phyloP scores from a whole-genome alignment of 1,140 invertebrate species.

The Calliopsis andreniformis region DNA sequence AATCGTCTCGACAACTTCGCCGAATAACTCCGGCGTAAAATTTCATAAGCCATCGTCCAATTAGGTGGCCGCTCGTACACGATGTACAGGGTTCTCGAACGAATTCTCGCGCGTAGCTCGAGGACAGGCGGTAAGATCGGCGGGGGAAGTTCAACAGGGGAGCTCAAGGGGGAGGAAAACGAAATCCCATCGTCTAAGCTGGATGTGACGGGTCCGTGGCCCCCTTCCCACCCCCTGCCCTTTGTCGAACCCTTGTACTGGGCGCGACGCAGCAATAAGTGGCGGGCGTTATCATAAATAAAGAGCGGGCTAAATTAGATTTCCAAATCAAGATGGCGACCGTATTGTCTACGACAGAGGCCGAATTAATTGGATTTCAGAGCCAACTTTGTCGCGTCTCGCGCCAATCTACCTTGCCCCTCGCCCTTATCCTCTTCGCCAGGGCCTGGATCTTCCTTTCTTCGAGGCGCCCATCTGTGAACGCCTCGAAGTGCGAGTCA shows the following conservation, averaged over 20 bases:
- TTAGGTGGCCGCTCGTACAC: neutral
- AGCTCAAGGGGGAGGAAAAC: neutral
- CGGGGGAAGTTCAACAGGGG: no score
- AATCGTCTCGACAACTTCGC: conserved; percentile 12
- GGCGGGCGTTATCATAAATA: conserved; percentile 77
- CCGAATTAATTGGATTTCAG: conserved; percentile 78
- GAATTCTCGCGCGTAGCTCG: neutral
- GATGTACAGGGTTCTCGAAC: neutral
- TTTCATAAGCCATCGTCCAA: conserved; percentile 18
- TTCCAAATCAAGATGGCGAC: conserved; percentile 76
- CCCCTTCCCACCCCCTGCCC: conserved; percentile 67
- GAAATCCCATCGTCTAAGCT: conserved; percentile 52
- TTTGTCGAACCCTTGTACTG: conserved; percentile 69
- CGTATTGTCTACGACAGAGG: conserved; percentile 73
- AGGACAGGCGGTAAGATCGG: conserved; percentile 15
- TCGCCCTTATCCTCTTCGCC: conserved; percentile 16
- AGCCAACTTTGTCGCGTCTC: conserved; percentile 70
- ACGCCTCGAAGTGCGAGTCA: conserved; percentile 21
- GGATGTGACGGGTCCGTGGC: conserved; percentile 60
- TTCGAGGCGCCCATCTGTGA: conserved; percentile 17
- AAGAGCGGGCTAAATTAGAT: conserved; percentile 78
- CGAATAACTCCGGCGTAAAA: conserved; percentile 17
- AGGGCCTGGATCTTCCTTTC: conserved; percentile 21
- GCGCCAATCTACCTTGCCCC: conserved; percentile 34
- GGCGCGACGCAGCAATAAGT: conserved; percentile 67